A percentile compares a stretch with the other conserved stretches of the same genome.
Conservation (phyloP, 2,888 invertebrate species). For the Diogma glabrata region DNA sequence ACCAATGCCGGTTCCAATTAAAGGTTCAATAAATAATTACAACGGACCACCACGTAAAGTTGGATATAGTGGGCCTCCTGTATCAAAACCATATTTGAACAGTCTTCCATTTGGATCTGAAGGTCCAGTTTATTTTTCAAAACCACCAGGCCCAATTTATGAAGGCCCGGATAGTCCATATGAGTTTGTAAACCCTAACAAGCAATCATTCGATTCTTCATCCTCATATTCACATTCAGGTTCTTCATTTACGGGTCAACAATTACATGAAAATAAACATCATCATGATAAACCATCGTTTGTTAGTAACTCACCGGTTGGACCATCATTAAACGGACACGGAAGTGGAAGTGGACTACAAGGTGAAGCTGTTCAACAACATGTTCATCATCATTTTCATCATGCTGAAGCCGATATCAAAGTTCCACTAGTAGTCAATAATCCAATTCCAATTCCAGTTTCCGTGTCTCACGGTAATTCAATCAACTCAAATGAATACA, state of each 20-base stretch:
- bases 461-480: constrained; percentile 39
- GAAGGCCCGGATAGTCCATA: constrained; percentile 31
- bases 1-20: constrained; percentile 44
- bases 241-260: constrained; percentile 10
- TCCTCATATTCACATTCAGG: constrained; percentile 14
- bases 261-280: constrained; percentile 14
- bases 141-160: constrained; percentile 38
- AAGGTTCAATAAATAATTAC: no score
- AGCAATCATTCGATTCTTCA: background rate
- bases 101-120: constrained; percentile 19
- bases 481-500: constrained; percentile 37
- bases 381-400: constrained; percentile 77
- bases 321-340: constrained; percentile 20
- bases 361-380: constrained; percentile 48
- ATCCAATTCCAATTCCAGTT: constrained; percentile 43
- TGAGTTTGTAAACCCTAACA: constrained; percentile 32
- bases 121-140: constrained; percentile 27
- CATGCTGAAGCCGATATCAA: constrained; percentile 47
- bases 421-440: constrained; percentile 46
- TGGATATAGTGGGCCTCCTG: constrained; percentile 36
- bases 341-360: constrained; percentile 16
- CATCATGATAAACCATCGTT: constrained; percentile 29
- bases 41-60: constrained; percentile 46
- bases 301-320: constrained; percentile 31
- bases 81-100: constrained; percentile 15